Conservation (phyloP, 2,888 invertebrate genomes). For the Gasteruption jaculator region DNA sequence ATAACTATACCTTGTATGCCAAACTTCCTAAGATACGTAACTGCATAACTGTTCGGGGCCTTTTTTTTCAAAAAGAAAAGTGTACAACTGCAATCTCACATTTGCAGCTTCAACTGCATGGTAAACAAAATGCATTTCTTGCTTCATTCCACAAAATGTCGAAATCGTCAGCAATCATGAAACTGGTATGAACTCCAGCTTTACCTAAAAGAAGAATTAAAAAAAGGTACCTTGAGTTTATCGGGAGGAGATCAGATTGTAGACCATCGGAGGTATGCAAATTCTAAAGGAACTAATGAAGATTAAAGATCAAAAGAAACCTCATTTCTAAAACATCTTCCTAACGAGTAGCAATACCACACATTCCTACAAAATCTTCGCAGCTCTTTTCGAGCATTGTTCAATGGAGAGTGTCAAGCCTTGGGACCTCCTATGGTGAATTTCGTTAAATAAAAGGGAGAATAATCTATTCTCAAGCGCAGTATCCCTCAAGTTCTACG, state of each 20-base stretch:
- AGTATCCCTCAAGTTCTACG: slow-evolving; percentile 15
- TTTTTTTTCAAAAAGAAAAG: too few relatives aligned
- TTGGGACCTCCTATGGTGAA: slow-evolving; percentile 43
- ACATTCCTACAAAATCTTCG: slow-evolving; percentile 34
- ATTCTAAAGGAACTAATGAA: slow-evolving; percentile 48
- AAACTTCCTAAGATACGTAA: too few relatives aligned
- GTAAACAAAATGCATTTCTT: slow-evolving; percentile 13
- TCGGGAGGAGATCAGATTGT: slow-evolving; percentile 46
- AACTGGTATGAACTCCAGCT: too few relatives aligned
- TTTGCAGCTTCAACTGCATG: slow-evolving; percentile 12
- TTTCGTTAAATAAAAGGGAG: slow-evolving; percentile 27
- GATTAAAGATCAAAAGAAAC: slow-evolving; percentile 44
- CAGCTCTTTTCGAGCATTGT: slow-evolving; percentile 33
- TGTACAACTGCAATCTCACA: slow-evolving; percentile 4
- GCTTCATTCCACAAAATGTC: slow-evolving; percentile 3
- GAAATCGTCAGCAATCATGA: background rate
- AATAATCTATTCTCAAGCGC: too few relatives aligned
- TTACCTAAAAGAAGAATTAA: too few relatives aligned
- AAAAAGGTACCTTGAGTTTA: too few relatives aligned
- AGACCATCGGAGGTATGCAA: slow-evolving; percentile 44
- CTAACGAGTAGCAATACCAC: slow-evolving; percentile 39
- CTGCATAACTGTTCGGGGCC: too few relatives aligned
- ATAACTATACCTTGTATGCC: slow-evolving; percentile 38
- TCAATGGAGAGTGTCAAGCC: slow-evolving; percentile 35
- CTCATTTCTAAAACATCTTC: slow-evolving; percentile 45